Conservation (phyloP, 2,888 invertebrate species). For the Labia minor region DNA sequence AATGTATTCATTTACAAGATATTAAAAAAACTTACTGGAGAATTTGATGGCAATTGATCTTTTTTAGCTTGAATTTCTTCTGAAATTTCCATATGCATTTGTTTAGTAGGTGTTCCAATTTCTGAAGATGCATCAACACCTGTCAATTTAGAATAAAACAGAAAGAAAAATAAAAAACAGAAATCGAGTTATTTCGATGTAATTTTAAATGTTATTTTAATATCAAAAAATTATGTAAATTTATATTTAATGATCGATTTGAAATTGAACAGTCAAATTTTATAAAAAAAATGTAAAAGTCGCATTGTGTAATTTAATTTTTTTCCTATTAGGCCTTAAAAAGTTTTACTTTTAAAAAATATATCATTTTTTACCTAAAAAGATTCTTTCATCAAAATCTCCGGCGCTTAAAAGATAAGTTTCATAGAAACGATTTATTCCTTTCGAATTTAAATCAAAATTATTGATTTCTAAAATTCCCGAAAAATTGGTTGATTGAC, state of each 20-base stretch:
- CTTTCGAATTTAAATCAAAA: slow-evolving; percentile 78
- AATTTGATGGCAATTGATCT: slow-evolving; percentile 26
- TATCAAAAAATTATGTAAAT: too few species aligned
- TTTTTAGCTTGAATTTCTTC: slow-evolving; percentile 35
- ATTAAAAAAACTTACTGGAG: slow-evolving; percentile 31
- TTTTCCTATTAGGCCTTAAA: too few species aligned
- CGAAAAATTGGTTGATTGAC: slow-evolving; percentile 55
- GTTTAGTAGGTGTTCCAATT: slow-evolving; percentile 43
- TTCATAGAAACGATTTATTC: slow-evolving; percentile 78
- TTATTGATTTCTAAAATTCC: slow-evolving; percentile 65
- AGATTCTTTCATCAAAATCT: slow-evolving; percentile 93
- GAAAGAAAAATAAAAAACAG: background rate
- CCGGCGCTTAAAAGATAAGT: slow-evolving; percentile 81
- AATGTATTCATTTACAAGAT: background rate
- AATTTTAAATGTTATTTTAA: too few species aligned
- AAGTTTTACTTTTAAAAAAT: slow-evolving; percentile 23
- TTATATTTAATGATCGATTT: too few species aligned
- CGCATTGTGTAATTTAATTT: too few species aligned
- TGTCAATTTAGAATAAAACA: too few species aligned
- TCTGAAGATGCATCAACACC: slow-evolving; percentile 44
- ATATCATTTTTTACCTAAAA: slow-evolving; percentile 74
- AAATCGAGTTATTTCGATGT: too few species aligned
- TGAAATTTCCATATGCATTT: slow-evolving; percentile 32
- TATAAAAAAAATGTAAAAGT: background rate
- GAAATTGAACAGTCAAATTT: too few species aligned